phyloP scores from a whole-genome alignment of 2,113 vertebrate species.

The Circaetus gallicus region DNA sequence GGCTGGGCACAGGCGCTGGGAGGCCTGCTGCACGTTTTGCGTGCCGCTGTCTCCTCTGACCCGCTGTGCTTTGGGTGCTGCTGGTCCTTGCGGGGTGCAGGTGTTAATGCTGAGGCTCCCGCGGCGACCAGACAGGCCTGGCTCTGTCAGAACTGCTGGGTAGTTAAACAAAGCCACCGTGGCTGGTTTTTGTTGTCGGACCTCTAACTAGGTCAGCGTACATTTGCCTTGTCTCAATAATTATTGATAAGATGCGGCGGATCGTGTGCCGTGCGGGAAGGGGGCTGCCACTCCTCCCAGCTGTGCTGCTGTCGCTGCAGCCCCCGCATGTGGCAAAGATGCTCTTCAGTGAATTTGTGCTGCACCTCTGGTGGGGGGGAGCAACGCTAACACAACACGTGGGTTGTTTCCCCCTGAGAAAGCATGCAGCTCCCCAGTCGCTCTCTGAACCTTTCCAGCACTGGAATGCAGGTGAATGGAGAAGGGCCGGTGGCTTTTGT shows the following conservation, averaged over 20 bases:
- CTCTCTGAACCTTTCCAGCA: not conserved
- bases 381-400: fast-evolving
- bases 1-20: fast-evolving
- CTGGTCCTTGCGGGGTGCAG: not conserved
- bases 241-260: slow-evolving; percentile 47
- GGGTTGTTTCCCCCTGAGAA: not conserved
- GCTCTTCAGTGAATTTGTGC: not conserved
- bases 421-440: not conserved
- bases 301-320: not conserved
- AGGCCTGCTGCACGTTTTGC: fast-evolving
- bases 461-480: fast-evolving
- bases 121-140: not conserved
- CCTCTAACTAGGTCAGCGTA: slow-evolving; percentile 64
- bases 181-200: slow-evolving; percentile 56
- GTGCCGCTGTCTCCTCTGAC: not conserved
- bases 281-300: not conserved
- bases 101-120: not conserved
- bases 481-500: not conserved
- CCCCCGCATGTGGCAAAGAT: not conserved
- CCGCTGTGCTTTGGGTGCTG: not conserved
- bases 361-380: fast-evolving
- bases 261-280: not conserved
- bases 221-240: slow-evolving; percentile 56
- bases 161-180: not conserved
- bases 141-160: not conserved